phyloP scores from a whole-genome alignment of 2,113 vertebrate genomes.

The Otocyon megalotis region DNA sequence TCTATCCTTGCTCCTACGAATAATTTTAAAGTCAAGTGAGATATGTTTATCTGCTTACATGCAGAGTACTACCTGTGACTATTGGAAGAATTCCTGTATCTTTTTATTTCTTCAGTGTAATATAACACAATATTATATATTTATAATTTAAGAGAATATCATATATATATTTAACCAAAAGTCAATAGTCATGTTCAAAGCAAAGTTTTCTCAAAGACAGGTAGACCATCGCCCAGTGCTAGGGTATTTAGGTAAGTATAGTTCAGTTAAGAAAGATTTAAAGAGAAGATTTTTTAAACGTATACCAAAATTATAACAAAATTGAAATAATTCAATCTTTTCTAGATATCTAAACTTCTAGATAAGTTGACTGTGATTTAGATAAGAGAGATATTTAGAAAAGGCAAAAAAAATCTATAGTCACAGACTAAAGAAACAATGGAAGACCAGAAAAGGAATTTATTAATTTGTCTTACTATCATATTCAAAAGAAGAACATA shows the following conservation, averaged over 20 bases:
- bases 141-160: background rate
- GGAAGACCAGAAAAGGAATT: background rate
- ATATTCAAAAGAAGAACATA: background rate
- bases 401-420: background rate
- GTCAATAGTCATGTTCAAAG: background rate
- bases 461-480: background rate
- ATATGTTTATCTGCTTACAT: background rate
- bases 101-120: background rate
- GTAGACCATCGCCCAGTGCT: accelerated
- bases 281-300: background rate
- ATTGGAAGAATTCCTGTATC: background rate
- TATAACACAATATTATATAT: too few relatives aligned
- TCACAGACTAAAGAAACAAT: background rate
- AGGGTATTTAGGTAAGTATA: background rate
- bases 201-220: background rate
- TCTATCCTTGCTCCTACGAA: background rate
- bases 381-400: background rate
- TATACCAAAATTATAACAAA: background rate
- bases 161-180: background rate
- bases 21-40: conserved; percentile 10
- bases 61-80: background rate
- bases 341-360: background rate
- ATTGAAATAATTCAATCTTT: background rate
- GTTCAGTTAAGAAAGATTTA: background rate
- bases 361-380: background rate